Percentiles rank a stretch among this genome's conserved stretches.
phyloP scores from a whole-genome alignment of 2,797 vertebrate species.

The Adelosebastes latens region DNA sequence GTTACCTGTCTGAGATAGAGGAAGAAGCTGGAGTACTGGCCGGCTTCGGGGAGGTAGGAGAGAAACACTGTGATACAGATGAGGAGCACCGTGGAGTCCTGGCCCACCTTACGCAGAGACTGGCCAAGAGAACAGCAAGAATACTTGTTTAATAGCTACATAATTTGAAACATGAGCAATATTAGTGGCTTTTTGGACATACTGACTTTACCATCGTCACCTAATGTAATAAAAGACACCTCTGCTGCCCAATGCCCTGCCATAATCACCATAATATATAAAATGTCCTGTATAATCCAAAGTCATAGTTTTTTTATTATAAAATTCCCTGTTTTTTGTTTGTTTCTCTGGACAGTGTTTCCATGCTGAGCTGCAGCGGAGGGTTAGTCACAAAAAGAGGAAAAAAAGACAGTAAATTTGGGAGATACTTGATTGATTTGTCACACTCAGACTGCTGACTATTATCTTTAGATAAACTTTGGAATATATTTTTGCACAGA shows the following conservation, averaged over 20 bases:
- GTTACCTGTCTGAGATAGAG: constrained; percentile 92
- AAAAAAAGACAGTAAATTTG: neutral
- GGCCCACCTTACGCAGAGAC: constrained; percentile 93
- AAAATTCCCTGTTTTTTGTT: neutral
- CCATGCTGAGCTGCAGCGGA: neutral
- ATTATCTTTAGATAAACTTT: neutral
- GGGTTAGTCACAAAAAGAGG: neutral
- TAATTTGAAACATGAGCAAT: constrained; percentile 47
- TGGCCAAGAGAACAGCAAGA: constrained; percentile 54
- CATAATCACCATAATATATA: neutral
- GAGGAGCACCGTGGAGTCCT: constrained; percentile 93
- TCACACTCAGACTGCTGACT: neutral
- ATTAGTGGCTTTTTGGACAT: neutral
- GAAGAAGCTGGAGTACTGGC: constrained; percentile 96
- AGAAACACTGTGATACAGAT: constrained; percentile 96
- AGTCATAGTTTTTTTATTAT: neutral
- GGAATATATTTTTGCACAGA: neutral
- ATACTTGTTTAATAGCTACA: constrained; percentile 51
- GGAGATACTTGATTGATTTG: neutral
- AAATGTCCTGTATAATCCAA: neutral
- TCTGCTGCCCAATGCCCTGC: neutral
- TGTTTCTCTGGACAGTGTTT: neutral
- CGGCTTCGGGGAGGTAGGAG: constrained; percentile 94
- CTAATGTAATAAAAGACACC: neutral
- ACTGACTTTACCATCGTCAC: neutral